These are phyloP conservation scores for Masnerella sp. DNA, from an alignment of 2,888 invertebrate species.

Conservation along the genomic window DNA sequence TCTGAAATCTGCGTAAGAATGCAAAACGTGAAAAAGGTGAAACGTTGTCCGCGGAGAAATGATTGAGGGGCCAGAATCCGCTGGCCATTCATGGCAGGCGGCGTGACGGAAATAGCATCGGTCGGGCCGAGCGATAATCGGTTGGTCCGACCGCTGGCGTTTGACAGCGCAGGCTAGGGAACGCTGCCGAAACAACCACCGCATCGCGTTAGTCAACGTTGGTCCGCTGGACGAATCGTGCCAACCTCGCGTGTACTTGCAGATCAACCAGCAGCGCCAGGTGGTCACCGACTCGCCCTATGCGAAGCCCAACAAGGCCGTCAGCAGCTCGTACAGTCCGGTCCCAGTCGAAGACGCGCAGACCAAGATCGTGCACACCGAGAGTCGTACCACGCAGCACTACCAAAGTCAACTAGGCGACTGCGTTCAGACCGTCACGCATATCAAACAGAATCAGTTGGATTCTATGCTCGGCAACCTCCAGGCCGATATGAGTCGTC, in stretches of 20 bases:
- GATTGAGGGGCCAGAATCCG: slow-evolving; percentile 71
- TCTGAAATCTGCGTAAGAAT: no score
- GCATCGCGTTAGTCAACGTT: background rate
- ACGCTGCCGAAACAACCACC: no score
- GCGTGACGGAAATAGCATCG: slow-evolving; percentile 76
- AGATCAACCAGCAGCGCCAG: slow-evolving; percentile 83
- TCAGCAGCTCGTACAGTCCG: slow-evolving; percentile 80
- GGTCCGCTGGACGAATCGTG: background rate
- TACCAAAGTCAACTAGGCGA: slow-evolving; percentile 75
- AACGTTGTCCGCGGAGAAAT: slow-evolving; percentile 64
- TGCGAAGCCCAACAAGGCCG: slow-evolving; percentile 84
- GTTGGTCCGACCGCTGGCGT: no score
- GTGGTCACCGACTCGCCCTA: slow-evolving; percentile 84
- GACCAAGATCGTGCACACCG: slow-evolving; percentile 73
- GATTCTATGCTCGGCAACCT: slow-evolving; percentile 94
- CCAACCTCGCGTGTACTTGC: slow-evolving; percentile 61
- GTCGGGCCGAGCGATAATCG: no score
- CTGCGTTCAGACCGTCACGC: slow-evolving; percentile 77
- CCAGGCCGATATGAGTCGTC: slow-evolving; percentile 98
- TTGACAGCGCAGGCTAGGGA: background rate
- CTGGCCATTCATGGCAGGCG: slow-evolving; percentile 78
- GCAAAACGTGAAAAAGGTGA: slow-evolving; percentile 24
- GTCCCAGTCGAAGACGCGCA: slow-evolving; percentile 75
- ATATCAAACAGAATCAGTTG: slow-evolving; percentile 83
- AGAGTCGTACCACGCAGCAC: slow-evolving; percentile 73